Percentiles rank a stretch among this genome's conserved stretches.
Evolutionary conservation across 2,113 vertebrate species (phyloP).

Genomic region (Neoarius graeffei): DNA sequence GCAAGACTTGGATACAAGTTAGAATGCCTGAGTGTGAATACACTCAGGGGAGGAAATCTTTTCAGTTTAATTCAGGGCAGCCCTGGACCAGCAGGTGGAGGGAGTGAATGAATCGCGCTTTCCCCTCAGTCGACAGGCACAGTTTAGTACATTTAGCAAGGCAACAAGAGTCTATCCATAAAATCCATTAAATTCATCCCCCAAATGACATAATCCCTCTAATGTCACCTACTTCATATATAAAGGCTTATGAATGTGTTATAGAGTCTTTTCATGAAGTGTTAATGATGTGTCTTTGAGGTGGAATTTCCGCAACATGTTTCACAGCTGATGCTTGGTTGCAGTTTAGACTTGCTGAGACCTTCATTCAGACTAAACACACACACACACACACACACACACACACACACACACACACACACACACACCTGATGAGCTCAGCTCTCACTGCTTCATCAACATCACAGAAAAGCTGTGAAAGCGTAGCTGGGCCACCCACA

Average conservation of each 20-base stretch:
- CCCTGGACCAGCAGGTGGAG: too few relatives aligned
- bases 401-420: not conserved
- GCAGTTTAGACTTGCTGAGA: not conserved
- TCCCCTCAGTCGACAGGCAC: too few relatives aligned
- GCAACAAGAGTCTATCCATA: not conserved
- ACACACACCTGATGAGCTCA: slow-evolving; percentile 16
- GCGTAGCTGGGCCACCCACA: not conserved
- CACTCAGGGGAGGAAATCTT: too few relatives aligned
- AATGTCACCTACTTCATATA: too few relatives aligned
- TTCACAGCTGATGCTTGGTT: not conserved
- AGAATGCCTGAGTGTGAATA: too few relatives aligned
- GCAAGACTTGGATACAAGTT: too few relatives aligned
- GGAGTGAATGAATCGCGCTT: too few relatives aligned
- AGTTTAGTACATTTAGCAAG: too few relatives aligned
- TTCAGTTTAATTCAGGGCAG: too few relatives aligned
- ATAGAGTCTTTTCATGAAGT: not conserved
- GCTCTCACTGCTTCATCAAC: not conserved
- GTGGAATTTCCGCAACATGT: not conserved
- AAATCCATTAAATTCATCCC: not conserved
- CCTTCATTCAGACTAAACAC: not conserved
- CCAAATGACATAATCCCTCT: not conserved
- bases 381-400: not conserved
- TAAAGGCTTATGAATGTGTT: not conserved
- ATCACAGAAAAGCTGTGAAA: slow-evolving; percentile 23
- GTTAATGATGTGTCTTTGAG: not conserved